Percentiles rank a stretch among this genome's conserved stretches.
These are phyloP conservation scores for Tauraco hartlaubi DNA, from an alignment of 2,797 vertebrate genomes.

Conservation along the genomic window DNA sequence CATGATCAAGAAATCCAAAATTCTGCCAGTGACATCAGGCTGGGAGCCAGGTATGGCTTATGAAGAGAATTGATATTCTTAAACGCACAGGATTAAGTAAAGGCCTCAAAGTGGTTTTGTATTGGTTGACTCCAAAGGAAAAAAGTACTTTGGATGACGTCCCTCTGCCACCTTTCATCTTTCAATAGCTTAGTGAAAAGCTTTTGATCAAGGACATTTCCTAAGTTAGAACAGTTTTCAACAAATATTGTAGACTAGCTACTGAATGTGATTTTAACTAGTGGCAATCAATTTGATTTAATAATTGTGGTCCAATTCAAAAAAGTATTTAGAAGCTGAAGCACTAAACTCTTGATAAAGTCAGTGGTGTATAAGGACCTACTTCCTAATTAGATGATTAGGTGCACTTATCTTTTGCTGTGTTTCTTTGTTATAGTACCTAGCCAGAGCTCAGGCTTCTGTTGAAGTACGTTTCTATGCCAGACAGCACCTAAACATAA, in stretches of 20 bases:
- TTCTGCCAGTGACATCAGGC: too few species aligned
- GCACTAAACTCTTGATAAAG: neutral
- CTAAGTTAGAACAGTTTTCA: neutral
- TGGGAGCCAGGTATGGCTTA: neutral
- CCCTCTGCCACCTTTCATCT: neutral
- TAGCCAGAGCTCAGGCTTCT: neutral
- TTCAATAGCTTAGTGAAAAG: neutral
- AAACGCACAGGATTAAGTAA: neutral
- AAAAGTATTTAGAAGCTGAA: neutral
- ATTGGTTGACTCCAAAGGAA: neutral
- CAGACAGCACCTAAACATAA: neutral
- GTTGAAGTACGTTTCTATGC: neutral
- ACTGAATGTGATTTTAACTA: neutral
- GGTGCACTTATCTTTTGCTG: neutral
- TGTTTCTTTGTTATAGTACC: neutral
- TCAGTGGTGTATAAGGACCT: neutral
- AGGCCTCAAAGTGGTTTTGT: neutral
- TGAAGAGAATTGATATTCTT: neutral
- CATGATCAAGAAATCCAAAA: too few species aligned
- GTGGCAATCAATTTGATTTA: neutral
- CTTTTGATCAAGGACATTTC: neutral
- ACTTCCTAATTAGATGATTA: neutral
- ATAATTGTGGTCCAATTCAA: neutral
- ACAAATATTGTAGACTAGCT: neutral
- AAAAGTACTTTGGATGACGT: neutral